A percentile compares a stretch with the other conserved stretches of the same genome.
phyloP scores from a whole-genome alignment of 2,888 invertebrate genomes.

The Campopleginae sp. region DNA sequence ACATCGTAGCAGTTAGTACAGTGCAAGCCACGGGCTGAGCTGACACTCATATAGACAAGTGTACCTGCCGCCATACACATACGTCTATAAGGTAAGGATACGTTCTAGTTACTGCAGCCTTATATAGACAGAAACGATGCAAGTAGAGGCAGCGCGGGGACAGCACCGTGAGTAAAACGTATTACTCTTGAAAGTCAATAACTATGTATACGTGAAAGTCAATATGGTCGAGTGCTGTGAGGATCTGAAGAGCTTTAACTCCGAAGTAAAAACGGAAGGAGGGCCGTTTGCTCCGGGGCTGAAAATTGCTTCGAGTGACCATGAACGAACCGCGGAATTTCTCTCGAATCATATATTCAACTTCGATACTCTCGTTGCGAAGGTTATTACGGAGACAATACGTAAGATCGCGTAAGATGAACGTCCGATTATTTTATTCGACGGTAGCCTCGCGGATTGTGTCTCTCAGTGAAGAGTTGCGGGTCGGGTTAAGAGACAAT shows the following conservation, averaged over 20 bases:
- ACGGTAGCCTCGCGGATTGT: neutral
- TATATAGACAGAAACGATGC: neutral
- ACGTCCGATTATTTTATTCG: conserved; percentile 21
- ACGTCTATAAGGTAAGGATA: neutral
- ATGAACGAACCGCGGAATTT: neutral
- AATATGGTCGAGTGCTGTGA: conserved; percentile 51
- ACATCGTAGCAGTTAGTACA: conserved; percentile 42
- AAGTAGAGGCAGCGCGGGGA: conserved; percentile 13
- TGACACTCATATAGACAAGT: conserved; percentile 15
- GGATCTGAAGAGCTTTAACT: conserved; percentile 28
- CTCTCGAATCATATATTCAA: conserved; percentile 16
- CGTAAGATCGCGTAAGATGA: conserved; percentile 33
- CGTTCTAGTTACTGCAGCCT: neutral
- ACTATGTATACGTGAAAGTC: conserved; percentile 54
- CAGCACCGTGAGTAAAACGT: conserved; percentile 47
- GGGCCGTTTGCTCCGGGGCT: neutral
- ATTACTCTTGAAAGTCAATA: conserved; percentile 64
- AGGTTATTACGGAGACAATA: conserved; percentile 58
- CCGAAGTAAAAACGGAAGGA: conserved; percentile 13
- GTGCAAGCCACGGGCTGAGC: neutral
- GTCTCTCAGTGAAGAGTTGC: neutral
- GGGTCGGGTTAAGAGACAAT: neutral
- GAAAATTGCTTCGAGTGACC: neutral
- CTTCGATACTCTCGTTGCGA: conserved; percentile 10
- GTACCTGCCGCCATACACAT: neutral